Evolutionary conservation across 2,888 invertebrate species (phyloP), one percentile per base, ranked within the genome.

Genomic region (Polydrusus tereticollis): DNA sequence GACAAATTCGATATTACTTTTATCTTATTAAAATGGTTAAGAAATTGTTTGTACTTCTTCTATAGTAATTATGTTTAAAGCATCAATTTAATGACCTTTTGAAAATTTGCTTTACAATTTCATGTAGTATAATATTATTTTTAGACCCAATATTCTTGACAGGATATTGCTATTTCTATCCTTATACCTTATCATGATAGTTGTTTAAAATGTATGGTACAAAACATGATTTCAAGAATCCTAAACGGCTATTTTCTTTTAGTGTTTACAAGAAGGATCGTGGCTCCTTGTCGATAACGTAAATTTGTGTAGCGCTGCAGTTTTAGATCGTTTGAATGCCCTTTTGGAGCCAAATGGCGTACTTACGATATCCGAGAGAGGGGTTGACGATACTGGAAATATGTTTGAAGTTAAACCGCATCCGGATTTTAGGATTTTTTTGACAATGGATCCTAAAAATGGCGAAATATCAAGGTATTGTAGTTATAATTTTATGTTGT

Each of bases 291-390:
- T 97, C 69, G 96, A 97, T 85, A 97, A 98, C 85, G 98, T 97
- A 0, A 98, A 99, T 87, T 90, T 98, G 65, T 98, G 98, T 83
- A 96, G 97, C 77, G 92, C 99, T 0, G 98, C 99, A 7, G 97
- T 99, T 8, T 86, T 99, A 78, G 99, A 99, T 85, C 91, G 99
- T 77, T 87, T 99, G 14, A 99, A 99, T 87, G 95, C 94, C 0
- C 89, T 99, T 7, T 88, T 99, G 79, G 99, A 99, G 86, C 95
- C 96, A 0, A 91, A 93, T 77, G 99, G 99, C 0, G 91, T 92
- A 0, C 87, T 99, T 4, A 91, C 92, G 65, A 90, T 99, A 69
- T 94, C 96, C 1, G 99, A 99, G 87, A 90, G 97, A 79, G 98
- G 99, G 2, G 93, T 94, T 23, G 88, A 88, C 71, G 66, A 88